Percentiles rank a stretch among this genome's conserved stretches.
Evolutionary conservation across 2,797 vertebrate species (phyloP).

Genomic region (Synanceia verrucosa): DNA sequence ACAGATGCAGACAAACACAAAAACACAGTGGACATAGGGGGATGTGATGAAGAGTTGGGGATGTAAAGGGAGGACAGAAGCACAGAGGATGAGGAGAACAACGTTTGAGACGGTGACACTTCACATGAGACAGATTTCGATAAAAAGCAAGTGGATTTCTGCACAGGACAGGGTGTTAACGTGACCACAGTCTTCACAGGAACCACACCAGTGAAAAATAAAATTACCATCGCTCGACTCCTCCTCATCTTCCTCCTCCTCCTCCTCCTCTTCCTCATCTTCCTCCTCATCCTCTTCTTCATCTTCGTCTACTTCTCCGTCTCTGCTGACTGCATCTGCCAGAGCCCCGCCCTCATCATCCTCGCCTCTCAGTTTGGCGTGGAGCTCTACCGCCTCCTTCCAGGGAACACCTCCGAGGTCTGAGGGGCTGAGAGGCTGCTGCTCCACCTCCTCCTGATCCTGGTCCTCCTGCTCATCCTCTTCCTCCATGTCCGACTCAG

Average conservation of each 20-base stretch:
- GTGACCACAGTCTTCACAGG: not conserved
- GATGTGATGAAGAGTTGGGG: conserved; percentile 36
- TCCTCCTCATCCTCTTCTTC: conserved; percentile 80
- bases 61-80: conserved; percentile 32
- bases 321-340: conserved; percentile 70
- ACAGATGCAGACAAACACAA: conserved; percentile 12
- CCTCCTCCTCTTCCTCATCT: conserved; percentile 70
- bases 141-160: conserved; percentile 8
- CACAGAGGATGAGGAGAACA: conserved; percentile 48
- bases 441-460: conserved; percentile 80
- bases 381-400: conserved; percentile 95
- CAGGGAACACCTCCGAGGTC: conserved; percentile 95
- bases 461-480: conserved; percentile 84
- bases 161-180: conserved; percentile 13
- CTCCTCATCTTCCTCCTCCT: conserved; percentile 86
- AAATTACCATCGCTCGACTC: conserved; percentile 92
- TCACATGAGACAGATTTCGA: conserved; percentile 22
- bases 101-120: conserved; percentile 37
- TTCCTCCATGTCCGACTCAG: conserved; percentile 92
- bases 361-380: conserved; percentile 87
- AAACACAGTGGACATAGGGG: conserved; percentile 35
- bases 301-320: conserved; percentile 66
- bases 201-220: not conserved
- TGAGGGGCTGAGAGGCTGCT: conserved; percentile 78
- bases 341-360: conserved; percentile 72